phyloP scores from a whole-genome alignment of 2,888 invertebrate species.

The Octonoba sinensis region DNA sequence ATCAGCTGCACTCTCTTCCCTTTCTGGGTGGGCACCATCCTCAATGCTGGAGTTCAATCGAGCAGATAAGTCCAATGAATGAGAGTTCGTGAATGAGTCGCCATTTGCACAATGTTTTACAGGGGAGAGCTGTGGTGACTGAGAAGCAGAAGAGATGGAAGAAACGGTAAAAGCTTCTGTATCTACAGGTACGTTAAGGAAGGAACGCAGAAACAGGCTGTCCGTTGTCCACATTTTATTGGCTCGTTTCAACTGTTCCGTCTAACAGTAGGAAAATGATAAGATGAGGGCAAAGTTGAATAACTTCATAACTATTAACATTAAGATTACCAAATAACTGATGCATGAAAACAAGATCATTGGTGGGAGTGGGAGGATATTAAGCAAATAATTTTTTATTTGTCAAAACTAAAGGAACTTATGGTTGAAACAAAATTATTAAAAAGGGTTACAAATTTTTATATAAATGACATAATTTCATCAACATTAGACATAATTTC shows the following conservation, averaged over 20 bases:
- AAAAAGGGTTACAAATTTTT: too few relatives aligned
- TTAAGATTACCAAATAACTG: background rate
- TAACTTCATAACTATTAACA: too few relatives aligned
- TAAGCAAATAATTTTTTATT: too few relatives aligned
- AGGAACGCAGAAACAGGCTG: conserved; percentile 90
- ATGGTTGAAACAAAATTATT: too few relatives aligned
- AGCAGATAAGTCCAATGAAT: conserved; percentile 37
- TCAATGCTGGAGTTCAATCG: conserved; percentile 39
- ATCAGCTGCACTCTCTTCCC: conserved; percentile 69
- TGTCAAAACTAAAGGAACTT: too few relatives aligned
- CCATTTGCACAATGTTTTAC: conserved; percentile 41
- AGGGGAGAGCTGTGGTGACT: conserved; percentile 40
- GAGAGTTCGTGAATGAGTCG: conserved; percentile 14
- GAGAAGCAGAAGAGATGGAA: conserved; percentile 49
- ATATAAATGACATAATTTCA: too few relatives aligned
- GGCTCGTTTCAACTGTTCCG: conserved; percentile 91
- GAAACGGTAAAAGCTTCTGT: conserved; percentile 59
- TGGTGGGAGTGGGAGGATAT: too few relatives aligned
- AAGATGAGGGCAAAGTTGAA: background rate
- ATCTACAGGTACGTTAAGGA: conserved; percentile 82
- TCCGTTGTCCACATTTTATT: conserved; percentile 93
- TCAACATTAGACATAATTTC: too few relatives aligned
- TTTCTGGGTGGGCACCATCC: conserved; percentile 11
- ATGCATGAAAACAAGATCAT: background rate
- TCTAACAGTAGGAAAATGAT: conserved; percentile 76